These are phyloP conservation scores for Andrena flavipes DNA, from an alignment of 2,888 invertebrate genomes.

Conservation along the genomic window DNA sequence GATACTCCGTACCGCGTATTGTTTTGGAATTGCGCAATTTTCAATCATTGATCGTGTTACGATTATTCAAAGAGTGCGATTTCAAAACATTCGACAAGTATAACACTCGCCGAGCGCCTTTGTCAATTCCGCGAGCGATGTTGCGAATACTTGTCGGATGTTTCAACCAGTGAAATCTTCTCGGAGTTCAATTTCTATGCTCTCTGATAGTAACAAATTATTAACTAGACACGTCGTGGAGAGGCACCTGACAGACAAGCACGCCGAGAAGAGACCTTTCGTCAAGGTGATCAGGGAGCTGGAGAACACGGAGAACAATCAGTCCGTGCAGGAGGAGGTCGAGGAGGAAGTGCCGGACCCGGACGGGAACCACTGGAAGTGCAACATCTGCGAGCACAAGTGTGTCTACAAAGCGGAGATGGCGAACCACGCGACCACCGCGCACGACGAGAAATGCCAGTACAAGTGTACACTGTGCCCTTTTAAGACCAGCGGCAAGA, in stretches of 20 bases:
- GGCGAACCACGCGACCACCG: slow-evolving; percentile 86
- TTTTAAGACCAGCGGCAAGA: slow-evolving; percentile 86
- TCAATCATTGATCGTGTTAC: background rate
- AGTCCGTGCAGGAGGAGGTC: slow-evolving; percentile 75
- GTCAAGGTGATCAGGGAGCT: slow-evolving; percentile 85
- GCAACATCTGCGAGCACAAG: slow-evolving; percentile 89
- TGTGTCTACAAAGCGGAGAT: slow-evolving; percentile 88
- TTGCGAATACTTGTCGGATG: slow-evolving; percentile 61
- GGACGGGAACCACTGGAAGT: slow-evolving; percentile 89
- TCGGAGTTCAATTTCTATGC: slow-evolving; percentile 59
- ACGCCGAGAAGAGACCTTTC: slow-evolving; percentile 86
- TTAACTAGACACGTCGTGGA: slow-evolving; percentile 87
- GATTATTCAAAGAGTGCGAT: background rate
- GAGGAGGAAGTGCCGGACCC: slow-evolving; percentile 76
- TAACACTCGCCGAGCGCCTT: background rate
- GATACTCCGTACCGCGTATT: slow-evolving; percentile 8
- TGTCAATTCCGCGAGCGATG: background rate
- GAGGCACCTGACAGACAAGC: slow-evolving; percentile 88
- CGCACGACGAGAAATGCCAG: slow-evolving; percentile 89
- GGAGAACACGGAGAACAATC: slow-evolving; percentile 78
- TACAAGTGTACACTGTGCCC: slow-evolving; percentile 90
- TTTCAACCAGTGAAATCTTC: slow-evolving; percentile 36
- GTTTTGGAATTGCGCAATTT: background rate
- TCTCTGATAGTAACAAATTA: slow-evolving; percentile 73
- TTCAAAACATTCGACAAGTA: slow-evolving; percentile 36